Conservation (phyloP, 2,888 invertebrate genomes). For the Stenchaetothrips biformis region DNA sequence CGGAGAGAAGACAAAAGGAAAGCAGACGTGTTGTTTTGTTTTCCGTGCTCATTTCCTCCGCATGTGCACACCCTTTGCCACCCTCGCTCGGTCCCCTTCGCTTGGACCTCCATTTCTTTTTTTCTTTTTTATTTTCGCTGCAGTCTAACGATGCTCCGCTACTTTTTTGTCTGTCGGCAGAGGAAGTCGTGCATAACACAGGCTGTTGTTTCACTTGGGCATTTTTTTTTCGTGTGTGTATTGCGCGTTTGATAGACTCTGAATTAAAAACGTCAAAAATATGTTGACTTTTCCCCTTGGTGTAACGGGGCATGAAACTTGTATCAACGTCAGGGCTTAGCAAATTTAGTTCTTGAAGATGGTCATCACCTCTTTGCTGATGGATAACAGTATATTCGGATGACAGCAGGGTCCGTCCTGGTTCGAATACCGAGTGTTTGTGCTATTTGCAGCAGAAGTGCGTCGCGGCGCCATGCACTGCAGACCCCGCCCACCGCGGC, state of each 20-base stretch:
- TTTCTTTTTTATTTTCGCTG: background rate
- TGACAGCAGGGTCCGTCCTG: too few relatives aligned
- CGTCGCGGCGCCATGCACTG: too few relatives aligned
- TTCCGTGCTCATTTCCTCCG: background rate
- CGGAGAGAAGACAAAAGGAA: background rate
- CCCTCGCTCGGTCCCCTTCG: background rate
- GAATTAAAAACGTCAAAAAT: background rate
- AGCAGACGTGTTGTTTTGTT: background rate
- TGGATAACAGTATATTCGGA: too few relatives aligned
- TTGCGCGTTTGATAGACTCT: background rate
- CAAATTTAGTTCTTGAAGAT: too few relatives aligned
- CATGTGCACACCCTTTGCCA: background rate
- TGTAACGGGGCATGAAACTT: too few relatives aligned
- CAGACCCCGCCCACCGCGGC: too few relatives aligned
- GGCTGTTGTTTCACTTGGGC: background rate
- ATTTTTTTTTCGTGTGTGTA: background rate
- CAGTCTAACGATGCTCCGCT: constrained; percentile 4
- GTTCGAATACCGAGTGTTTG: too few relatives aligned
- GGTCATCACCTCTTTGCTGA: too few relatives aligned
- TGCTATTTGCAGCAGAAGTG: too few relatives aligned
- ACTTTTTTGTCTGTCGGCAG: background rate
- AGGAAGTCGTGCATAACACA: constrained; percentile 9
- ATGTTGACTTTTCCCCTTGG: background rate
- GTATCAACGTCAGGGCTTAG: too few relatives aligned
- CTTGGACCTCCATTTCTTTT: background rate